Conservation (phyloP, 2,888 invertebrate species). For the Aelia acuminata region DNA sequence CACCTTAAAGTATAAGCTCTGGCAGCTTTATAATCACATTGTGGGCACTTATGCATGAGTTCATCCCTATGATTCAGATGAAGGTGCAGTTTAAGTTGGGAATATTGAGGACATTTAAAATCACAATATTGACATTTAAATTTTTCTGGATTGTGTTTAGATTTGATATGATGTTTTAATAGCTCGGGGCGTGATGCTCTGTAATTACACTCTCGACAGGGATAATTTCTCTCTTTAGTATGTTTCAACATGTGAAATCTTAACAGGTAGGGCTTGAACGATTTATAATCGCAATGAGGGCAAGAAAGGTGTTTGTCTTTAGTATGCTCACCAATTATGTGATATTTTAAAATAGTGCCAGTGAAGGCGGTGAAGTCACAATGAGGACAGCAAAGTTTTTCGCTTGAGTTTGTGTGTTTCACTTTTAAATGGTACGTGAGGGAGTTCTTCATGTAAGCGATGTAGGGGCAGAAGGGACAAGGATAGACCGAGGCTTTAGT, state of each 20-base stretch:
- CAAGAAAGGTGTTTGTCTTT: conserved; percentile 7
- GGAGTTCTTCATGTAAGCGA: background rate
- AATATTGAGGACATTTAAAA: conserved; percentile 5
- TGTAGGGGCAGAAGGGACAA: conserved; percentile 8
- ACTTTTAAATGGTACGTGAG: conserved; percentile 7
- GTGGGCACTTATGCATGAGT: conserved; percentile 35
- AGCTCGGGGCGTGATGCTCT: background rate
- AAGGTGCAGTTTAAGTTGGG: background rate
- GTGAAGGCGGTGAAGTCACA: conserved; percentile 13
- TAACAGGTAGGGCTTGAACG: background rate
- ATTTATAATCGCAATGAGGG: conserved; percentile 5
- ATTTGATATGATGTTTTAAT: conserved; percentile 17
- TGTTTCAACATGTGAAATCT: conserved; percentile 10
- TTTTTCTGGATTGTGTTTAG: background rate
- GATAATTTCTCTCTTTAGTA: conserved; percentile 38
- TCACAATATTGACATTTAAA: conserved; percentile 15
- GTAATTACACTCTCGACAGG: background rate
- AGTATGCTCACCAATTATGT: conserved; percentile 26
- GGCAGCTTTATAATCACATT: conserved; percentile 40
- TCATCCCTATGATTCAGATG: background rate
- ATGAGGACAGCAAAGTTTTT: background rate
- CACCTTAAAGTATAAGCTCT: background rate
- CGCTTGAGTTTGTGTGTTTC: background rate
- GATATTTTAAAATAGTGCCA: conserved; percentile 1
- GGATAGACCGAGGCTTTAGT: background rate